Percentiles rank a stretch among this genome's conserved stretches.
phyloP scores from a whole-genome alignment of 2,888 invertebrate genomes.

The Andrena trimmerana region DNA sequence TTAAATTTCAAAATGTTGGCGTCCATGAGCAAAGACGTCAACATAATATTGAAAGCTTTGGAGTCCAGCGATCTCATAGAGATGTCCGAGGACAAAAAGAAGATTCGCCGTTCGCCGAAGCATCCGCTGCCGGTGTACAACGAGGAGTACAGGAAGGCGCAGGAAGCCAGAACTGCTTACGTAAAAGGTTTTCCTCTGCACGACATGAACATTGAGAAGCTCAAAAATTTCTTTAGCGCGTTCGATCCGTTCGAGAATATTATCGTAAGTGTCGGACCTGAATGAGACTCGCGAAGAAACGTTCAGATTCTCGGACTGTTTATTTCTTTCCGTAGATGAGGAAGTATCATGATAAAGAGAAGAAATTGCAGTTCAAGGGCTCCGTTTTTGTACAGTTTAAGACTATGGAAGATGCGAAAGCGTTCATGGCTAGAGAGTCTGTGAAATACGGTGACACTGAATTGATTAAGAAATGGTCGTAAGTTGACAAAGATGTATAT shows the following conservation, averaged over 20 bases:
- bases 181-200: slow-evolving; percentile 94
- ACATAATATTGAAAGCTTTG: slow-evolving; percentile 91
- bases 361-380: slow-evolving; percentile 93
- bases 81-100: slow-evolving; percentile 89
- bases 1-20: slow-evolving; percentile 95
- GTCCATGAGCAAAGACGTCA: slow-evolving; percentile 89
- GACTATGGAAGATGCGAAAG: slow-evolving; percentile 92
- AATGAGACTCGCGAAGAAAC: not conserved
- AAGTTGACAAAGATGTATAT: slow-evolving; percentile 77
- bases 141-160: slow-evolving; percentile 92
- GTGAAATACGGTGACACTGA: slow-evolving; percentile 90
- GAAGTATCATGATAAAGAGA: slow-evolving; percentile 88
- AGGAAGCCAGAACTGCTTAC: slow-evolving; percentile 92
- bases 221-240: slow-evolving; percentile 90
- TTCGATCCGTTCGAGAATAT: slow-evolving; percentile 87
- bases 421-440: slow-evolving; percentile 89
- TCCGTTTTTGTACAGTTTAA: slow-evolving; percentile 96
- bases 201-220: slow-evolving; percentile 88
- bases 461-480: slow-evolving; percentile 90
- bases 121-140: slow-evolving; percentile 93
- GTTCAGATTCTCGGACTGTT: slow-evolving; percentile 30
- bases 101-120: slow-evolving; percentile 91
- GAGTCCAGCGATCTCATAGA: slow-evolving; percentile 89
- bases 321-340: slow-evolving; percentile 84
- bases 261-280: slow-evolving; percentile 77